Conservation (phyloP, 2,113 vertebrate genomes). For the Arenaria interpres region DNA sequence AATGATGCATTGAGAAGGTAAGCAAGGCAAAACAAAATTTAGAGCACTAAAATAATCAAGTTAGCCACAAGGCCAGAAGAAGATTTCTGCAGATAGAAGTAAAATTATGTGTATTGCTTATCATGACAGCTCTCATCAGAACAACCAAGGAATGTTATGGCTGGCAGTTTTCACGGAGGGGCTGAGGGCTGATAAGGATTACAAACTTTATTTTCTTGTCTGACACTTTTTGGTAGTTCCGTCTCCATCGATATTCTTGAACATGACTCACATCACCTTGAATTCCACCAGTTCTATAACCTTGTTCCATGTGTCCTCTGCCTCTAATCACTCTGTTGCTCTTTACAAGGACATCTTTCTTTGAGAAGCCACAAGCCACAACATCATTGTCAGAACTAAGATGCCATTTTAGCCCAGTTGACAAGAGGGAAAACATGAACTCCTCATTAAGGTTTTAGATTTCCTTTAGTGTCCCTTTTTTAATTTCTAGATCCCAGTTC, state of each 20-base stretch:
- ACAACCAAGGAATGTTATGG: neutral
- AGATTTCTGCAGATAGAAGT: neutral
- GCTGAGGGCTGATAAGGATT: neutral
- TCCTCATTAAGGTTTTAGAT: neutral
- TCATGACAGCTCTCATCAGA: neutral
- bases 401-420: neutral
- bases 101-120: neutral
- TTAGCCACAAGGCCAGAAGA: neutral
- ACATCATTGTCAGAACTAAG: neutral
- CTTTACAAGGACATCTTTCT: accelerated
- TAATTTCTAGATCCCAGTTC: neutral
- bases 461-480: neutral
- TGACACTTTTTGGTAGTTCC: neutral
- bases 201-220: neutral
- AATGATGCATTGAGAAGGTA: neutral
- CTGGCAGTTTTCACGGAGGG: neutral
- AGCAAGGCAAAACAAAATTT: neutral
- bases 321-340: neutral
- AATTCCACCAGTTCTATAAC: neutral
- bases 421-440: neutral
- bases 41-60: neutral
- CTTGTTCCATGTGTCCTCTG: neutral
- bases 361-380: neutral
- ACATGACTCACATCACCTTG: neutral
- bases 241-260: neutral